phyloP scores from a whole-genome alignment of 2,113 vertebrate genomes.

The Dicentrarchus labrax region DNA sequence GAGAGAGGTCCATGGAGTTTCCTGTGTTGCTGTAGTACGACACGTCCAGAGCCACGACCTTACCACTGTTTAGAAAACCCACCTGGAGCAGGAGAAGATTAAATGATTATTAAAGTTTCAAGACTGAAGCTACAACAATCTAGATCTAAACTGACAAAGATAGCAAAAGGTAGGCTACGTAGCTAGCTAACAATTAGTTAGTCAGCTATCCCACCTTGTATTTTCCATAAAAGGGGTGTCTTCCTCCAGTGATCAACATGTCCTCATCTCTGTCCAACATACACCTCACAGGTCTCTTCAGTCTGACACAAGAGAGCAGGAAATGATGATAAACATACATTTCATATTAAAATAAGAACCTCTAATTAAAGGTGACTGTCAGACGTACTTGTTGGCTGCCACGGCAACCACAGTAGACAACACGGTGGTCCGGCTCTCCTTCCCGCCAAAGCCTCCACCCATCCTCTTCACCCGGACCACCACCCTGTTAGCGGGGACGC shows the following conservation, averaged over 20 bases:
- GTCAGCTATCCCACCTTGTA: slow-evolving; percentile 86
- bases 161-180: too few species aligned
- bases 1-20: slow-evolving; percentile 92
- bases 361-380: too few species aligned
- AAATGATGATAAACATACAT: rapidly evolving
- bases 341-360: neutral
- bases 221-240: slow-evolving; percentile 92
- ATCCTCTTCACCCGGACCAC: slow-evolving; percentile 94
- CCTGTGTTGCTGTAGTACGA: slow-evolving; percentile 91
- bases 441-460: slow-evolving; percentile 98
- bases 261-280: slow-evolving; percentile 97
- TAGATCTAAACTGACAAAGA: too few species aligned
- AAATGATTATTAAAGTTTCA: neutral
- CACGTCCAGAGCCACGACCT: slow-evolving; percentile 90
- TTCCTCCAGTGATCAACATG: slow-evolving; percentile 94
- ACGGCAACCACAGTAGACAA: slow-evolving; percentile 91
- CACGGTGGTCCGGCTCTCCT: slow-evolving; percentile 89
- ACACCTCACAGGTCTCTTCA: slow-evolving; percentile 90
- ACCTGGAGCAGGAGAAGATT: slow-evolving; percentile 83
- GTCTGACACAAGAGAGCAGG: slow-evolving; percentile 74
- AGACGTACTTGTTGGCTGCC: slow-evolving; percentile 90
- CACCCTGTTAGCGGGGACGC: slow-evolving; percentile 89
- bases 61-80: slow-evolving; percentile 91
- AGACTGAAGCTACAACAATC: too few species aligned
- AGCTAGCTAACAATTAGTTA: too few species aligned